Evolutionary conservation across 2,113 vertebrate genomes (phyloP).

Genomic region (Pantherophis guttatus): DNA sequence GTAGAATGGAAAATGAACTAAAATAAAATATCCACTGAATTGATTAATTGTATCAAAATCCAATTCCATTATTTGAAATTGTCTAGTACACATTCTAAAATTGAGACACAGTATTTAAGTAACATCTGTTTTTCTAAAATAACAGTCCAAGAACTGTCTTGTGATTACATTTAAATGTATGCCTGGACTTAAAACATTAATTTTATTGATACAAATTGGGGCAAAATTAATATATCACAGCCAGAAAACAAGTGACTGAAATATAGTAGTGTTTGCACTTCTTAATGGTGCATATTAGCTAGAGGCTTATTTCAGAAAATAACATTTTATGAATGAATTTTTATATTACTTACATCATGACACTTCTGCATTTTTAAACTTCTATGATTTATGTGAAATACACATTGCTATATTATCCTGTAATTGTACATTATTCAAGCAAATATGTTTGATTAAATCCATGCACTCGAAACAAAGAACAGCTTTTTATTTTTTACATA

Average conservation of each 20-base stretch:
- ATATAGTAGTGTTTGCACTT: not conserved
- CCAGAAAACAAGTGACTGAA: constrained; percentile 16
- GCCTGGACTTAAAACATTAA: not conserved
- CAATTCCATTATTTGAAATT: constrained; percentile 10
- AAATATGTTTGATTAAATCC: constrained; percentile 10
- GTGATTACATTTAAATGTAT: not conserved
- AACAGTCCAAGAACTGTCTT: not conserved
- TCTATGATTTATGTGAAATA: constrained; percentile 25
- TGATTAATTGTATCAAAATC: not conserved
- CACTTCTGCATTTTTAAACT: not conserved
- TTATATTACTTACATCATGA: not conserved
- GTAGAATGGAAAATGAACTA: not conserved
- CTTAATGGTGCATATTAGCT: not conserved
- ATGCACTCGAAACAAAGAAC: not conserved
- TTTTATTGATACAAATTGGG: not conserved
- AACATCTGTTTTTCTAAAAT: constrained; percentile 15
- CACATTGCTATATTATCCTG: constrained; percentile 21
- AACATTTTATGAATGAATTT: not conserved
- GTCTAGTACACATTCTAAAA: constrained; percentile 26
- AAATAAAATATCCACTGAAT: not conserved
- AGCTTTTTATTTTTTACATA: not conserved
- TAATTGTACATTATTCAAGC: constrained; percentile 7
- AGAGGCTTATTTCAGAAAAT: not conserved
- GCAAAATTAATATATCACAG: not conserved
- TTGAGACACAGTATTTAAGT: constrained; percentile 38